Evolutionary conservation across 2,797 vertebrate genomes (phyloP).

Genomic region (Falco naumanni): DNA sequence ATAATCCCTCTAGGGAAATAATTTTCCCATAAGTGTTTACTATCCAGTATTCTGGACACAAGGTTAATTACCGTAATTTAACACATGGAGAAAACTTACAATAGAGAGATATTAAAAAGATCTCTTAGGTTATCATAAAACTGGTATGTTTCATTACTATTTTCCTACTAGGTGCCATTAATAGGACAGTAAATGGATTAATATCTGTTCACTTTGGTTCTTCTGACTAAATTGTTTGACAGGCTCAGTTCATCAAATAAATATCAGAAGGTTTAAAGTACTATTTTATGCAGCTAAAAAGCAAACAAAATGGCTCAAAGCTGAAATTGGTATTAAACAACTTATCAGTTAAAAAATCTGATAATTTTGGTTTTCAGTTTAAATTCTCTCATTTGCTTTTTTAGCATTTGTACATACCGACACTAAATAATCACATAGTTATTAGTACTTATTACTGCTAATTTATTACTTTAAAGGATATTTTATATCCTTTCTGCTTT

Average conservation of each 20-base stretch:
- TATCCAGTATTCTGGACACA: not conserved
- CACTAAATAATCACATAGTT: not conserved
- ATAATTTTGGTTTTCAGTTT: not conserved
- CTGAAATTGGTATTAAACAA: not conserved
- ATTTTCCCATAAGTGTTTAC: slow-evolving; percentile 25
- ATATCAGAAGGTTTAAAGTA: not conserved
- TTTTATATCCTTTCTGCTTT: not conserved
- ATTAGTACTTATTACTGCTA: not conserved
- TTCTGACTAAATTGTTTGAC: not conserved
- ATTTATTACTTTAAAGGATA: not conserved
- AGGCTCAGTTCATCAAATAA: not conserved
- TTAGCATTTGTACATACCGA: not conserved
- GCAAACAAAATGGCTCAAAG: not conserved
- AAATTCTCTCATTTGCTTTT: not conserved
- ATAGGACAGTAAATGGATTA: not conserved
- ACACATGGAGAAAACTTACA: not conserved
- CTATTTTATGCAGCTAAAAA: not conserved
- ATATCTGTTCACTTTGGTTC: not conserved
- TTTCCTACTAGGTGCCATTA: not conserved
- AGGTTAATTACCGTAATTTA: slow-evolving; percentile 43
- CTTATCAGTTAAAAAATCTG: not conserved
- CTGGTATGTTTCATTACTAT: not conserved
- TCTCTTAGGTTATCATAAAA: not conserved
- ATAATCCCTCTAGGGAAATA: slow-evolving; percentile 9
- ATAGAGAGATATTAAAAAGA: not conserved